Evolutionary conservation across 2,888 invertebrate genomes (phyloP), one percentile per base, ranked within the genome.

Genomic region (Torymus aiolomorphi): DNA sequence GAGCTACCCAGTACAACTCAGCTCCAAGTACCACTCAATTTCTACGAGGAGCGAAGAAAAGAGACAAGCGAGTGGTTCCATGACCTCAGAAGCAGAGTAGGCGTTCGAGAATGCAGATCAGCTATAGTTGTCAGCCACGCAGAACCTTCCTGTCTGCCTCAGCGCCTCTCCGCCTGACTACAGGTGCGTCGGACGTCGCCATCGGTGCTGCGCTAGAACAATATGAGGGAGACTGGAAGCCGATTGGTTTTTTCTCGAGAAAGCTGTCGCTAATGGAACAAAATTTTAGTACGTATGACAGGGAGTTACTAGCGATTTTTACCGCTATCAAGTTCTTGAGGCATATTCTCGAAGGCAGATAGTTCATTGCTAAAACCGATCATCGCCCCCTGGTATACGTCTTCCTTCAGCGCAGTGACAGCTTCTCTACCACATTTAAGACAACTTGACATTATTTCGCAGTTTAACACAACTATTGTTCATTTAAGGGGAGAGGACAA

Each of bases 201-300:
- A 49, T 66, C 1, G 51, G 66, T 16, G 66, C 51, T n/a, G 14
- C 66, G 2, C n/a, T 66, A 16, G 16, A 66, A 51, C 18, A 66
- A 11, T 8, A 14, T 2, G 14, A 66, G 0, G 52, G 13, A 1
- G 4, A 0, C 18, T 51, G 49, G 49, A 10, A 11, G 16, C 51
- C 66, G 2, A 10, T 51, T 18, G 66, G 66, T 18, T 66, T 66
- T 13, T 66, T 66, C 5, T 66, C 52, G 14, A 18, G 18, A 16
- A 66, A 66, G 12, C 51, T 66, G 18, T 66, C 66, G 1, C 18
- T 16, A 13, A 18, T 18, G 10, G 66, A 66, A 13, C 2, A 14
- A 57, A 72, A 61, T 4, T 72, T 59, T 59, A 72, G 72, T 49
- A 24, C 72, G 1, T 72, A 72, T n/a, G 72, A 72, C 11, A 10